Evolutionary conservation across 2,888 invertebrate genomes (phyloP).

Genomic region (Spialia ferax): DNA sequence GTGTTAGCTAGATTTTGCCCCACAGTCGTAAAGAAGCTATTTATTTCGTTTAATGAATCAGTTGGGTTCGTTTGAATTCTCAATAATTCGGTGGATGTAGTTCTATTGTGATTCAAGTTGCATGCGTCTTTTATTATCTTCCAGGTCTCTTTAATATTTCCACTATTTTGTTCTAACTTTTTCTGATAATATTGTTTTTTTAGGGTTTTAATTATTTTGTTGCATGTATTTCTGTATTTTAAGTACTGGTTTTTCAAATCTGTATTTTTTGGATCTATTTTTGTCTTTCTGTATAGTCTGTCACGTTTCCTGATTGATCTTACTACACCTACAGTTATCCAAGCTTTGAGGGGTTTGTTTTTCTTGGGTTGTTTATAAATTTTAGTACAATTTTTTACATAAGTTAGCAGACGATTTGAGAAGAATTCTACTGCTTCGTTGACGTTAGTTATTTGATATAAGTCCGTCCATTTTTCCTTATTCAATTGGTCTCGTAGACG

Average conservation of each 20-base stretch:
- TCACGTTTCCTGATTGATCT: neutral
- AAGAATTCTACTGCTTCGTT: neutral
- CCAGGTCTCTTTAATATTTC: neutral
- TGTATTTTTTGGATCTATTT: neutral
- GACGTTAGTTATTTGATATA: neutral
- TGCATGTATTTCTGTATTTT: neutral
- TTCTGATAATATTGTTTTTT: neutral
- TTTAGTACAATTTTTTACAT: neutral
- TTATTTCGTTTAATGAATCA: conserved; percentile 20
- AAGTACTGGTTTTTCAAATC: neutral
- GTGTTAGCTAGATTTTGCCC: conserved; percentile 17
- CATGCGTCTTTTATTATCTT: neutral
- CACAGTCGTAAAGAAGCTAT: conserved; percentile 26
- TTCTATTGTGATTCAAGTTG: neutral
- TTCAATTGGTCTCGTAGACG: neutral
- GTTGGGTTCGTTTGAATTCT: neutral
- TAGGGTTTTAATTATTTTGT: conserved; percentile 5
- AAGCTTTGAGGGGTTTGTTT: neutral
- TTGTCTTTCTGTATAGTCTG: neutral
- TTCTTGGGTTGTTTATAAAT: neutral
- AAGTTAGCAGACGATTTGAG: neutral
- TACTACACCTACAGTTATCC: conserved; percentile 1
- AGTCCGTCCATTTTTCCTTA: neutral
- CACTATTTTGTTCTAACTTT: neutral
- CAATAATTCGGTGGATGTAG: neutral